phyloP scores from a whole-genome alignment of 2,888 invertebrate species.

The Temnothorax unifasciatus region DNA sequence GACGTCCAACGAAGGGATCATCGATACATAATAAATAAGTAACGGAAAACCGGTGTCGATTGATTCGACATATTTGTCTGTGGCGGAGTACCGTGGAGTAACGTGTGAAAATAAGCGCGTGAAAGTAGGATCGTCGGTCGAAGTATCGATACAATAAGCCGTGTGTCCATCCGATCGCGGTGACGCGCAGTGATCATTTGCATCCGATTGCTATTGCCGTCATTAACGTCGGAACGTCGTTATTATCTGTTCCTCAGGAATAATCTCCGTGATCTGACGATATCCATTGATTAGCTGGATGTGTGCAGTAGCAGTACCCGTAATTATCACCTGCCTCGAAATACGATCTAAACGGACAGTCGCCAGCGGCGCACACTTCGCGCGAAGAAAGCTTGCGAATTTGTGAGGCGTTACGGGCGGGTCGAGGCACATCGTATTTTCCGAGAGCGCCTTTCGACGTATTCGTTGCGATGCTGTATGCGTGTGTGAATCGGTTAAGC shows the following conservation, averaged over 20 bases:
- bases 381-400: conserved; percentile 41
- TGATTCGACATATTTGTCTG: conserved; percentile 58
- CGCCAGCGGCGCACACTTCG: conserved; percentile 32
- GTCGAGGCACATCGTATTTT: conserved; percentile 73
- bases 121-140: conserved; percentile 36
- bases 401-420: conserved; percentile 72
- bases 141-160: conserved; percentile 55
- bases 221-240: conserved; percentile 54
- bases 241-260: conserved; percentile 64
- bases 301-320: conserved; percentile 60
- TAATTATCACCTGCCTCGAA: conserved; percentile 65
- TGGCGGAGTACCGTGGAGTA: not conserved
- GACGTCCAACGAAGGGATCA: not conserved
- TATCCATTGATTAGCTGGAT: conserved; percentile 69
- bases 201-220: conserved; percentile 58
- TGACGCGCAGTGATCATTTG: conserved; percentile 38
- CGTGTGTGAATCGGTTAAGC: not conserved
- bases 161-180: conserved; percentile 64
- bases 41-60: conserved; percentile 68
- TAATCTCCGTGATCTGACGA: conserved; percentile 53
- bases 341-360: conserved; percentile 55
- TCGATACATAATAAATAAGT: conserved; percentile 26
- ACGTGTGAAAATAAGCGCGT: not conserved
- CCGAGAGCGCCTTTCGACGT: conserved; percentile 57
- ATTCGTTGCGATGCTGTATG: conserved; percentile 55